A percentile compares a stretch with the other conserved stretches of the same genome.
These are phyloP conservation scores for Enteromius treurensis DNA, from an alignment of 2,797 vertebrate species.

Conservation along the genomic window DNA sequence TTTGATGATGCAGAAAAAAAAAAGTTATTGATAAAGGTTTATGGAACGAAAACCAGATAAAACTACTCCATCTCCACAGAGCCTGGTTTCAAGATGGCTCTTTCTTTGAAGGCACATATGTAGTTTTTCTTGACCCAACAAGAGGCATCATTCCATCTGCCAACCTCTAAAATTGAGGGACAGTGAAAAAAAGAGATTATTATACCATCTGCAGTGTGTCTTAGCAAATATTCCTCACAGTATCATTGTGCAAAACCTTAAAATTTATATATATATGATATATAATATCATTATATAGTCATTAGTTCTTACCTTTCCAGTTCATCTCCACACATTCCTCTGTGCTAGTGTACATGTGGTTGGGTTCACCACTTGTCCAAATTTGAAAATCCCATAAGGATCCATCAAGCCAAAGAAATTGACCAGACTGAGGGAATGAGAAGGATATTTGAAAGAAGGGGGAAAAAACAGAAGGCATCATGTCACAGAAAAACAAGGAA, in stretches of 20 bases:
- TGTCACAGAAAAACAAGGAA: not conserved
- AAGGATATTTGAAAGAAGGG: not conserved
- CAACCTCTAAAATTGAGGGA: not conserved
- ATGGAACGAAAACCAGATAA: not conserved
- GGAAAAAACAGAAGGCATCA: too few relatives aligned
- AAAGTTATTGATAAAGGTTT: not conserved
- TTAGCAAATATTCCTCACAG: not conserved
- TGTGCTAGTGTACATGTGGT: fast-evolving
- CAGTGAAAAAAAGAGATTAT: not conserved
- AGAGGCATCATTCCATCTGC: not conserved
- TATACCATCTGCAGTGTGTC: not conserved
- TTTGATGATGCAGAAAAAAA: not conserved
- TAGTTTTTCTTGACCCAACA: not conserved
- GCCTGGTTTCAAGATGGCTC: not conserved
- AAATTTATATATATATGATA: not conserved
- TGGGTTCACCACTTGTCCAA: not conserved
- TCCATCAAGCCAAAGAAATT: not conserved
- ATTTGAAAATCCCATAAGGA: not conserved
- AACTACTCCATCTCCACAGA: not conserved
- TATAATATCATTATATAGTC: not conserved
- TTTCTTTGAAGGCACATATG: not conserved
- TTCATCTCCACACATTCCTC: constrained; percentile 18
- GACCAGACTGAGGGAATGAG: not conserved
- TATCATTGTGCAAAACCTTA: not conserved
- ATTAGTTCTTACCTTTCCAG: not conserved